Base-by-base conservation (phyloP, 37 sponge, comb jelly and placozoan species). In the Tethya wilhelma region DNA sequence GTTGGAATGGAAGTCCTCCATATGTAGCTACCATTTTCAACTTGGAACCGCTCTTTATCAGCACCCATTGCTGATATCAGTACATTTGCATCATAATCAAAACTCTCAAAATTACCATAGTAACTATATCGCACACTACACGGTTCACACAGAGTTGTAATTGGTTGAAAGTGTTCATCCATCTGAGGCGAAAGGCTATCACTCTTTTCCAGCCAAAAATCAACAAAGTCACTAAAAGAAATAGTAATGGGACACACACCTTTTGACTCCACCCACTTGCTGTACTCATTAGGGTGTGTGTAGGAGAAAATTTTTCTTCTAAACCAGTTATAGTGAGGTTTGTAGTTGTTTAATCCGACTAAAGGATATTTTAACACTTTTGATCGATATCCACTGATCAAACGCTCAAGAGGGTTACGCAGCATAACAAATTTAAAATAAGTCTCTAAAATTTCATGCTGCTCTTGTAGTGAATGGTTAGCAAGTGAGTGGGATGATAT, bases 361-460 rank as follows among this genome's bases (percentile, higher is more conserved):
- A 81, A 34, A 14, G 69, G 69, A 0, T 39, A 59, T 20, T 44
- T 40, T 22, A 44, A 44, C n/a, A 81, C 29, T 28, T 81, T 81
- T 2, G 22, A 22, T 42, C 81, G 37, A 32, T 71, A 81, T 8
- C 46, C 81, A 71, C 81, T 81, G 6, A 81, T 45, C 29, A 81
- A 34, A 19, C 81, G 26, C 59, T 81, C 81, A 4, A 70, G n/a
- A 44, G 81, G 81, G 31, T 81, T 31, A 20, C 81, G 58, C 45
- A 56, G 55, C 71, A 81, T 81, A 25, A 81, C 58, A 38, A 71
- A 81, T 59, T 81, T 81, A 72, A 53, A 81, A 58, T 71, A 71
- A 12, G 11, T 75, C 34, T 49, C 30, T 19, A 49, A 5, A 5
- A 49, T 46, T 5, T 72, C 7, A n/a, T n/a, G n/a, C n/a, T n/a